A percentile compares a stretch with the other conserved stretches of the same genome.
Evolutionary conservation across 2,797 vertebrate species (phyloP).

Genomic region (Artibeus lituratus): DNA sequence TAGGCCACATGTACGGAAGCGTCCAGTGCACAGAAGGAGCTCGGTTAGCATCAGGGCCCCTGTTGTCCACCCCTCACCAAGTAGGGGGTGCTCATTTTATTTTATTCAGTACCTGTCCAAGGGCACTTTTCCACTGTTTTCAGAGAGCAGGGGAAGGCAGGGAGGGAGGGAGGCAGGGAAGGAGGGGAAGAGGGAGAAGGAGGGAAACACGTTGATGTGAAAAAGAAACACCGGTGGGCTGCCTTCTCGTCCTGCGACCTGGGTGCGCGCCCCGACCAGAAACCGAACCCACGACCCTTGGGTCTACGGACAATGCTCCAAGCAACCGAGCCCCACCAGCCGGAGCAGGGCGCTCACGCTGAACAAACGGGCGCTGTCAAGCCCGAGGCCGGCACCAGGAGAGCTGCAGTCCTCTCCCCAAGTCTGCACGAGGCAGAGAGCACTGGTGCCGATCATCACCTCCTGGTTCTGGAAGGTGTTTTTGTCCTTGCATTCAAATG

Average conservation of each 20-base stretch:
- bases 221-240: neutral
- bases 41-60: neutral
- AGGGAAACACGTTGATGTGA: neutral
- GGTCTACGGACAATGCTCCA: neutral
- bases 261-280: too few species aligned
- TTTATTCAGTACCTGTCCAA: neutral
- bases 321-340: too few species aligned
- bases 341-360: neutral
- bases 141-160: too few species aligned
- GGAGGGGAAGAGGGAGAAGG: neutral
- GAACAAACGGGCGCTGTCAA: accelerated
- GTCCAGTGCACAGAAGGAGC: neutral
- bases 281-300: neutral
- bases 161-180: too few species aligned
- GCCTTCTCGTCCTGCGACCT: too few species aligned
- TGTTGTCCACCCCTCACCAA: neutral
- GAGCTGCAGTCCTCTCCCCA: neutral
- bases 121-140: neutral
- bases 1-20: neutral
- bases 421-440: neutral
- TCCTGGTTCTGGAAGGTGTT: neutral
- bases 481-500: neutral
- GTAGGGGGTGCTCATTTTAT: neutral
- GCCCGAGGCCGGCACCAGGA: neutral
- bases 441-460: neutral